phyloP scores from a whole-genome alignment of 2,797 vertebrate species.

The Falco concolor region DNA sequence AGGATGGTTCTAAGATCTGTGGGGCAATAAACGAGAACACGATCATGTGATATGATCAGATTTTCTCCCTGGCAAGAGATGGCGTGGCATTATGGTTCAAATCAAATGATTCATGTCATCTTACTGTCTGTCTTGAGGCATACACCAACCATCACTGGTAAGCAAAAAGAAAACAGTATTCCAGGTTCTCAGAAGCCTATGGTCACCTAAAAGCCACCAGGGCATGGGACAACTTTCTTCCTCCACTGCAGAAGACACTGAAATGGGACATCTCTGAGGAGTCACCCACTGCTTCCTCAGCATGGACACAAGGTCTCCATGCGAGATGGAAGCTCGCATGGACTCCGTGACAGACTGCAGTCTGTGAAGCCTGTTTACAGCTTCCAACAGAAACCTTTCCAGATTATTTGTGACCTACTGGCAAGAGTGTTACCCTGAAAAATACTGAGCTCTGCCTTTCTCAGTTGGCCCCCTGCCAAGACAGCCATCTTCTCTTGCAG shows the following conservation, averaged over 20 bases:
- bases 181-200: background rate
- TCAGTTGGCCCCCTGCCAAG: fast-evolving
- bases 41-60: background rate
- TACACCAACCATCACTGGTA: background rate
- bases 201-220: background rate
- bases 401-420: background rate
- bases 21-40: background rate
- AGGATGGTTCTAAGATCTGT: background rate
- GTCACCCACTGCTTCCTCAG: background rate
- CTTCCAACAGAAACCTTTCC: background rate
- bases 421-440: background rate
- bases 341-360: background rate
- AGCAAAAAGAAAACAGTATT: background rate
- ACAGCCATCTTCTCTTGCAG: background rate
- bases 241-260: background rate
- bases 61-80: background rate
- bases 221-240: background rate
- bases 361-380: background rate
- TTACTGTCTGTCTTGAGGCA: background rate
- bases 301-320: background rate
- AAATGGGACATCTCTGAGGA: background rate
- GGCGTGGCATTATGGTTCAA: background rate
- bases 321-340: background rate
- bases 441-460: background rate
- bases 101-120: background rate